Evolutionary conservation across 2,797 vertebrate species (phyloP).

Genomic region (Sternotherus odoratus): DNA sequence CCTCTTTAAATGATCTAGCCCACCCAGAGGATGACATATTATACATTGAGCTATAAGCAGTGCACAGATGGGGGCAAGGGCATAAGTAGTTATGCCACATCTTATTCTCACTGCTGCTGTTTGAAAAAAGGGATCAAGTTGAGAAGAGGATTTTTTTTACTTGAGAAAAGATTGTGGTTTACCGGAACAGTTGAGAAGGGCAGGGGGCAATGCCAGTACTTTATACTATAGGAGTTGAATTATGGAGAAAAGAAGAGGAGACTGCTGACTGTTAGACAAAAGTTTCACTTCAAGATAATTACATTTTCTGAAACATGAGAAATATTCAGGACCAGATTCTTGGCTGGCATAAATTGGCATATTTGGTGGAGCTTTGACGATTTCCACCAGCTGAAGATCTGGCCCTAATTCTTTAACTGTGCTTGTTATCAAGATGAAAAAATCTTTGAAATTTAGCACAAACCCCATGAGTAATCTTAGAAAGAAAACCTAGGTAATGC

Average conservation of each 20-base stretch:
- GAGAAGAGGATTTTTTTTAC: constrained; percentile 12
- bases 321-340: constrained; percentile 23
- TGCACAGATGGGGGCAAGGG: background rate
- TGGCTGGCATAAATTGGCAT: background rate
- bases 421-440: background rate
- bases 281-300: constrained; percentile 7
- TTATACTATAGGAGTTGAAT: background rate
- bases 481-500: constrained; percentile 39
- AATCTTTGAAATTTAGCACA: constrained; percentile 45
- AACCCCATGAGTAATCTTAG: constrained; percentile 29
- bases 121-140: background rate
- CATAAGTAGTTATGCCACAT: background rate
- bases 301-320: constrained; percentile 16
- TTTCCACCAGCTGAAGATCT: constrained; percentile 1
- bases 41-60: background rate
- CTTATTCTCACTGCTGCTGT: constrained; percentile 14
- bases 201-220: background rate
- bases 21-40: background rate
- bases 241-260: background rate
- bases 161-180: background rate
- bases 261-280: background rate
- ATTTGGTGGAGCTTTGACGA: background rate
- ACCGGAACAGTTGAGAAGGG: background rate
- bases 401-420: background rate
- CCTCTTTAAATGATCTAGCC: background rate